Conservation (phyloP, 2,888 invertebrate genomes). For the Lasioglossum zephyrum region DNA sequence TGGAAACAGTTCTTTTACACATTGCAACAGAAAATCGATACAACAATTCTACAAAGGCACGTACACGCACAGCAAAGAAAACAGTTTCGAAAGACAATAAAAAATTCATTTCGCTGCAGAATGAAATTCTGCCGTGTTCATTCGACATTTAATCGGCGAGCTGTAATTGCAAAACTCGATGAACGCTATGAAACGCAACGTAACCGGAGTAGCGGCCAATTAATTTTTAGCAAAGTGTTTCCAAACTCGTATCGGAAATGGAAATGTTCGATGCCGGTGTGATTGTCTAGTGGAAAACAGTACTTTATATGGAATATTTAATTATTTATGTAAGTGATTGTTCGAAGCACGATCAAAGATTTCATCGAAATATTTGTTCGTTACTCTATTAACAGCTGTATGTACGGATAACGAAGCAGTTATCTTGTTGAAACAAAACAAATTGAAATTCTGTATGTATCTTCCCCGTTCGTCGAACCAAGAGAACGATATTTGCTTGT, state of each 20-base stretch:
- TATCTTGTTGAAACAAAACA: no score
- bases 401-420: no score
- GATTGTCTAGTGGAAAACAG: not conserved
- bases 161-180: not conserved
- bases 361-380: no score
- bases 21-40: not conserved
- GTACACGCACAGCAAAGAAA: not conserved
- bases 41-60: not conserved
- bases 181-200: not conserved
- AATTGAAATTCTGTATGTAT: no score
- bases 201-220: not conserved
- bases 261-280: not conserved
- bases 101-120: not conserved
- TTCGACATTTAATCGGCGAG: not conserved
- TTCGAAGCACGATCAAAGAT: no score
- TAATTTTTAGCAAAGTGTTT: not conserved
- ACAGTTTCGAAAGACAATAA: not conserved
- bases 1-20: not conserved
- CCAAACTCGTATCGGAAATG: not conserved
- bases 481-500: no score
- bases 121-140: not conserved
- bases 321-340: no score
- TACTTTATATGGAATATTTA: not conserved
- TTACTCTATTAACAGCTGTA: no score
- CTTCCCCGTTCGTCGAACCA: no score